Evolutionary conservation across 1,140 invertebrate genomes (phyloP), one percentile per base, ranked within the genome.

Genomic region (Arctopsyche grandis): DNA sequence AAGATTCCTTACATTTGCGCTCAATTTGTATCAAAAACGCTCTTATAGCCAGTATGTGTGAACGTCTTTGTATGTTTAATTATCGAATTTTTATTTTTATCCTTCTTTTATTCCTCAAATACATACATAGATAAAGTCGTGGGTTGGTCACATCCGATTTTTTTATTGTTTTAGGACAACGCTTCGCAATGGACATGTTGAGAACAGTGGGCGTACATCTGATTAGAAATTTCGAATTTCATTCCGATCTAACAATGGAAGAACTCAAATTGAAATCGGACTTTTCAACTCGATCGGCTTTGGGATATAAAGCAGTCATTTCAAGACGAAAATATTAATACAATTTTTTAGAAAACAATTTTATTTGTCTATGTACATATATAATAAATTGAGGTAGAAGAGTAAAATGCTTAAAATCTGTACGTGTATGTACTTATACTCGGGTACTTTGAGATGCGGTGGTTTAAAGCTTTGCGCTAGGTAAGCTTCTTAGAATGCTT

Each of bases 401-500:
- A n/a, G n/a, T n/a, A 38, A 38, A 38, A 38, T 38, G 7, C 29
- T 38, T 38, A 38, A 38, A 38, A 38, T 38, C 29, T 38, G 29
- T 38, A 38, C 29, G 29, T 38, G 7, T 7, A 7, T 38, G 29
- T 38, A n/a, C n/a, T n/a, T n/a, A n/a, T n/a, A n/a, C n/a, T n/a
- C n/a, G n/a, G n/a, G 29, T 38, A 38, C 29, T 38, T 38, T 38
- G 29, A 38, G 29, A 38, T 38, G 29, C 29, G 29, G 29, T 38
- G 29, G 29, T 38, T 38, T 38, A 38, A 38, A 38, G 29, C 29
- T 38, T 58, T 21, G 21, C 21, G 52, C n/a, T 9, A n/a, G 46
- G 52, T 58, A 58, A 58, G 52, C 52, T 21, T 58, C 52, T 58
- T 58, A 58, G 52, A 58, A 58, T 58, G 52, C 52, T 58, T 58